Base-by-base conservation (phyloP, 2,888 invertebrate species). In the Hesperia comma region DNA sequence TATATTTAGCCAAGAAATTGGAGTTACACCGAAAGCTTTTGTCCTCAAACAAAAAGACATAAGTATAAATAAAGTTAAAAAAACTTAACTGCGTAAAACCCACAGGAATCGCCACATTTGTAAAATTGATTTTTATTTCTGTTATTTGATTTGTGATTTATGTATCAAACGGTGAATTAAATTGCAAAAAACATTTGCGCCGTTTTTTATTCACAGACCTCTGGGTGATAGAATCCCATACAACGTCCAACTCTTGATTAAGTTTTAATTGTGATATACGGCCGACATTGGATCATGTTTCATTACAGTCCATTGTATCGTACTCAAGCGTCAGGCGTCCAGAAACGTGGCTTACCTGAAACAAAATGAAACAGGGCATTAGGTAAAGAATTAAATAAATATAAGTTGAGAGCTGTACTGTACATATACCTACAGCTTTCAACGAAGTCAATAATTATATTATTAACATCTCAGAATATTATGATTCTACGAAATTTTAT, bases 261-360 rank as follows among this genome's bases (percentile, higher is more conserved):
- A 60, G 17, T 60, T 60, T 60, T 60, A 60, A 60, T 49, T 60
- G 46, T n/a, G 32, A 60, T 46, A 60, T 60, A 40, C 46, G 60
- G 12, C 46, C 8, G 5, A 46, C 10, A 37, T 37, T 37, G 10
- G 3, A 37, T 10, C 37, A 43, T 8, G 19, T 60, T 60, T 58
- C 32, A 32, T 46, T 60, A 19, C 37, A 6, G 17, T 19, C n/a
- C 21, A 33, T 32, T 53, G 3, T 5, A 1, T 2, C 12, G n/a
- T 41, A 41, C n/a, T 41, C 6, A 5, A 43, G 43, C 8, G 7
- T 46, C 15, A 15, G n/a, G 12, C 43, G 0, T 7, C 17, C 15
- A 15, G 6, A 17, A 46, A 17, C n/a, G n/a, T 46, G 6, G 6
- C 1, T 46, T 46, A 46, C 43, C 43, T 46, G 43, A 46, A 46